Percentiles rank a stretch among this genome's conserved stretches.
Conservation (phyloP, 2,888 invertebrate genomes). For the Caenorhabditis macrosperma region DNA sequence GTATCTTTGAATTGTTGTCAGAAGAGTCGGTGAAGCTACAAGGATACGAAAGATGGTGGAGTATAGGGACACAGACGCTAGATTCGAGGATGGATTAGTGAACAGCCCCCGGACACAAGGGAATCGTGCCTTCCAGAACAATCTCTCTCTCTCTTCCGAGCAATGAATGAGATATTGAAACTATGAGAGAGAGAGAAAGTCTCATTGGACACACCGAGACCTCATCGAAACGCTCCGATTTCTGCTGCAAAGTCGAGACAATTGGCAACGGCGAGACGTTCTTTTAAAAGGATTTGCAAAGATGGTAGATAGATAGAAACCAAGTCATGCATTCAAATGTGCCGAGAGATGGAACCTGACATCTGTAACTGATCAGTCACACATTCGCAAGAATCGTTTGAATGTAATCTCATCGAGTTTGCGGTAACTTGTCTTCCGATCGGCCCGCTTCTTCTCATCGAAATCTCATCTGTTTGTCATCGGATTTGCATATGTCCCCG, state of each 20-base stretch:
- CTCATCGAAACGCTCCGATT: no score
- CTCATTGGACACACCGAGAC: background rate
- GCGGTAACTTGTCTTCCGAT: constrained; percentile 1
- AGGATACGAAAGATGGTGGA: background rate
- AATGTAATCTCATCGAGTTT: background rate
- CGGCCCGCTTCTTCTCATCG: background rate
- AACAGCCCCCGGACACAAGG: no score
- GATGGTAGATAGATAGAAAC: background rate
- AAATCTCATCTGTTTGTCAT: constrained; percentile 44
- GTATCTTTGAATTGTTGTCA: background rate
- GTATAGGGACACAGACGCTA: no score
- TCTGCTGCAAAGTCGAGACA: no score
- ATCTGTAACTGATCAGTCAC: constrained; percentile 46
- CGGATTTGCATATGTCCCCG: constrained; percentile 28
- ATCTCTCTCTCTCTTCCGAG: no score
- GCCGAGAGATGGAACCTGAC: constrained; percentile 9
- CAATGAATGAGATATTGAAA: no score
- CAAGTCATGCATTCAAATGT: background rate
- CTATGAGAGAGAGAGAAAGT: no score
- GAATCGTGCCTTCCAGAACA: no score
- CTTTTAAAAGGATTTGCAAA: background rate
- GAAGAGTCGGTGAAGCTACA: background rate
- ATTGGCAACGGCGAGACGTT: background rate
- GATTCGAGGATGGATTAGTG: no score
- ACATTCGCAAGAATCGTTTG: no score